Evolutionary conservation across 2,113 vertebrate species (phyloP).

Genomic region (Anoura caudifer): DNA sequence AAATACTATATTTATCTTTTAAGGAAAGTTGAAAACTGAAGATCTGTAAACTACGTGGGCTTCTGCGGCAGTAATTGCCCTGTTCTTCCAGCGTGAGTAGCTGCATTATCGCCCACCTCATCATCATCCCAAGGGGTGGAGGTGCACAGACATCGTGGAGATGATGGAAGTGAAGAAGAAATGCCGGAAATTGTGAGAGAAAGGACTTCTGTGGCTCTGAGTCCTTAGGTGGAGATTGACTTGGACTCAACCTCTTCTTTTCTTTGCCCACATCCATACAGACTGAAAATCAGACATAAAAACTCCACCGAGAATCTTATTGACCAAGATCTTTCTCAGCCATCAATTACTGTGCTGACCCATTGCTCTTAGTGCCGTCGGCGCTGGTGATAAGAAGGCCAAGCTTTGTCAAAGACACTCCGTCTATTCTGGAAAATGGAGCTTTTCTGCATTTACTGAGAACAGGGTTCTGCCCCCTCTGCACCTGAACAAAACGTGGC

Average conservation of each 20-base stretch:
- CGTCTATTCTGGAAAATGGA: fast-evolving
- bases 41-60: slow-evolving; percentile 74
- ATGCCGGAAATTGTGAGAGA: neutral
- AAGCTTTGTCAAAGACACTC: neutral
- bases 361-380: fast-evolving
- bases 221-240: neutral
- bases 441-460: neutral
- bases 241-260: no score
- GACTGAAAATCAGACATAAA: neutral
- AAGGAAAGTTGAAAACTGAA: slow-evolving; percentile 73
- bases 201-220: neutral
- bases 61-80: slow-evolving; percentile 72
- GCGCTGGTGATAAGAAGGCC: neutral
- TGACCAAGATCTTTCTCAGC: no score
- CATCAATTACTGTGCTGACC: fast-evolving
- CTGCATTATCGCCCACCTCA: slow-evolving; percentile 64
- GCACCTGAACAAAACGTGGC: neutral
- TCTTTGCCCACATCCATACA: neutral
- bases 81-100: slow-evolving; percentile 75
- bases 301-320: fast-evolving
- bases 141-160: neutral
- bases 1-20: slow-evolving; percentile 73
- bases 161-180: neutral
- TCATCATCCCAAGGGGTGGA: slow-evolving; percentile 1
- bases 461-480: no score